These are phyloP conservation scores for Aegithalos caudatus DNA, from an alignment of 2,113 vertebrate genomes.

Conservation along the genomic window DNA sequence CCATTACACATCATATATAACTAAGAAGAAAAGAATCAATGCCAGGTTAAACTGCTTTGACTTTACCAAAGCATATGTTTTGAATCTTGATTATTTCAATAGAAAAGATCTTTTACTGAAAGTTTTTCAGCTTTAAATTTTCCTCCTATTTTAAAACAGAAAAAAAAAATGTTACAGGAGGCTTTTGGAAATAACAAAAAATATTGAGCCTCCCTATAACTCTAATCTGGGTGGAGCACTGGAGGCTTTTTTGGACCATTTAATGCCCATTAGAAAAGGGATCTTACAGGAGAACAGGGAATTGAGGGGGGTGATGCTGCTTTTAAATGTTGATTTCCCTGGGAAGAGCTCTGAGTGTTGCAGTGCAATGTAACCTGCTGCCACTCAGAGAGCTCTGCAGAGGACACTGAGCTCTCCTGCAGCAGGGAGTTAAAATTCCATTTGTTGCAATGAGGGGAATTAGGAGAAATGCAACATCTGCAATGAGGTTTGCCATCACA, in stretches of 20 bases:
- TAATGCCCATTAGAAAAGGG: neutral
- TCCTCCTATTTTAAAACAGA: neutral
- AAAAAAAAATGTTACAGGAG: neutral
- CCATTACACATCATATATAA: neutral
- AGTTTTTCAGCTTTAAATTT: neutral
- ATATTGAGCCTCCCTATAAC: neutral
- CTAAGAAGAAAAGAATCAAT: neutral
- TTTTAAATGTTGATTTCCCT: neutral
- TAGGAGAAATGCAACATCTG: neutral
- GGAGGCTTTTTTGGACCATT: neutral
- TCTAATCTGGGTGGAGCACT: neutral
- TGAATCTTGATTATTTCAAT: neutral
- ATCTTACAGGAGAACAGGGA: neutral
- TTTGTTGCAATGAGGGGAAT: neutral
- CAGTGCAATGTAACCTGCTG: neutral
- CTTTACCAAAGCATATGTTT: neutral
- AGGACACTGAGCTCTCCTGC: neutral
- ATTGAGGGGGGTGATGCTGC: neutral
- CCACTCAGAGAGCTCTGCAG: neutral
- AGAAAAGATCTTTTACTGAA: neutral
- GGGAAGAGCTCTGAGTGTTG: neutral
- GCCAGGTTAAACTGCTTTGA: neutral
- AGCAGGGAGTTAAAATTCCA: neutral
- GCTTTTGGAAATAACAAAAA: neutral
- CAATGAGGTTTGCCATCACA: neutral